phyloP scores from a whole-genome alignment of 2,888 invertebrate species.

The Agrotis clavis region DNA sequence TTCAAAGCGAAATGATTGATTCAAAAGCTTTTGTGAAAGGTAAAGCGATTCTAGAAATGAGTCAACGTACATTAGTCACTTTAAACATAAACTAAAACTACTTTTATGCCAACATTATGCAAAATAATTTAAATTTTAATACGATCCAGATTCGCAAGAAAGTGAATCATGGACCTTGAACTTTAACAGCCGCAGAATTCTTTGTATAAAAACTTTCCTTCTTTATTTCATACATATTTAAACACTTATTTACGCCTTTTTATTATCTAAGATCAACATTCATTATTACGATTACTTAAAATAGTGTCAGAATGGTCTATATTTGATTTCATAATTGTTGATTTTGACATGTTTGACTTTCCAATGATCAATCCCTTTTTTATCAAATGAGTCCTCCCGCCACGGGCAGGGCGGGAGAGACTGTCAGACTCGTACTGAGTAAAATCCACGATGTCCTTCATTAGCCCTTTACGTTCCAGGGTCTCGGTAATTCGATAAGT shows the following conservation, averaged over 20 bases:
- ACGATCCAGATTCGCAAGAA: constrained; percentile 30
- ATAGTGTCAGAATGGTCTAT: too few relatives aligned
- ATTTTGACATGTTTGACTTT: too few relatives aligned
- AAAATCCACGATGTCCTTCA: too few relatives aligned
- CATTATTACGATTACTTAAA: too few relatives aligned
- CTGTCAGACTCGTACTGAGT: too few relatives aligned
- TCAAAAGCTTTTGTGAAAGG: neutral
- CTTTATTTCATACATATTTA: neutral
- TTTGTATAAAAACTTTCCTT: constrained; percentile 23
- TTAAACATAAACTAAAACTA: neutral
- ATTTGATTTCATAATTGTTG: too few relatives aligned
- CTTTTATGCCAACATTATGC: neutral
- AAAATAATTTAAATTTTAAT: constrained; percentile 18
- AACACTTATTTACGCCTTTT: neutral
- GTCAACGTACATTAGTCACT: neutral
- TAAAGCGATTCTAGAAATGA: neutral
- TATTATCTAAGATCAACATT: too few relatives aligned
- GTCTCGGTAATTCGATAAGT: too few relatives aligned
- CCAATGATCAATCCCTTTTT: too few relatives aligned
- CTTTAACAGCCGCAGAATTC: constrained; percentile 14
- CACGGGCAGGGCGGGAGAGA: too few relatives aligned
- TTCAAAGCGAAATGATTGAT: neutral
- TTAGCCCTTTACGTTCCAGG: too few relatives aligned
- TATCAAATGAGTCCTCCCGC: too few relatives aligned
- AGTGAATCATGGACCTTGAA: constrained; percentile 34